phyloP scores from a whole-genome alignment of 2,113 vertebrate species.

The Perca flavescens region DNA sequence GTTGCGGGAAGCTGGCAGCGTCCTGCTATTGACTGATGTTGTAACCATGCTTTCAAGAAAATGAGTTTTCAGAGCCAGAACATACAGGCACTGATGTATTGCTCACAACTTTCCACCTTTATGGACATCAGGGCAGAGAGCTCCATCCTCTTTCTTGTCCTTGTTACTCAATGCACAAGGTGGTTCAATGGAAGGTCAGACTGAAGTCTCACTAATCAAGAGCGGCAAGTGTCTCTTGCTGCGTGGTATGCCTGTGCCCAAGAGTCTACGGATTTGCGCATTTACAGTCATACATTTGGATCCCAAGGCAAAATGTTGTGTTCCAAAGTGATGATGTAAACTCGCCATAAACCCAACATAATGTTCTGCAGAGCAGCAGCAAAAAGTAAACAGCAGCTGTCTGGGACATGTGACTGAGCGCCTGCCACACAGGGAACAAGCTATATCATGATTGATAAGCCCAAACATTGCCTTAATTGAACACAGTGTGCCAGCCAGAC shows the following conservation, averaged over 20 bases:
- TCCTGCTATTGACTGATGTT: conserved; percentile 59
- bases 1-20: conserved; percentile 43
- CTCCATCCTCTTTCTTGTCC: conserved; percentile 1
- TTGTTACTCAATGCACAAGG: not conserved
- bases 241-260: not conserved
- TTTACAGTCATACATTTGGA: not conserved
- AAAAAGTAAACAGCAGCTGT: conserved; percentile 61
- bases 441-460: conserved; percentile 77
- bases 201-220: conserved; percentile 23
- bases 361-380: conserved; percentile 30
- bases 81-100: conserved; percentile 59
- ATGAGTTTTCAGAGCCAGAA: conserved; percentile 60
- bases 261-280: not conserved
- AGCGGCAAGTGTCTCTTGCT: not conserved
- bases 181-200: conserved; percentile 7
- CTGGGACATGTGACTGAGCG: conserved; percentile 60
- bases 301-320: not conserved
- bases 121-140: conserved; percentile 29
- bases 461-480: conserved; percentile 72
- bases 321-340: conserved; percentile 26
- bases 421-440: conserved; percentile 54
- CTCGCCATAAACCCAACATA: conserved; percentile 29
- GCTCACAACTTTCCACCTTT: conserved; percentile 58
- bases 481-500: conserved; percentile 51
- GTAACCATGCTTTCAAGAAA: conserved; percentile 71